Evolutionary conservation across 2,797 vertebrate species (phyloP).

Genomic region (Pseudochromis fuscus): DNA sequence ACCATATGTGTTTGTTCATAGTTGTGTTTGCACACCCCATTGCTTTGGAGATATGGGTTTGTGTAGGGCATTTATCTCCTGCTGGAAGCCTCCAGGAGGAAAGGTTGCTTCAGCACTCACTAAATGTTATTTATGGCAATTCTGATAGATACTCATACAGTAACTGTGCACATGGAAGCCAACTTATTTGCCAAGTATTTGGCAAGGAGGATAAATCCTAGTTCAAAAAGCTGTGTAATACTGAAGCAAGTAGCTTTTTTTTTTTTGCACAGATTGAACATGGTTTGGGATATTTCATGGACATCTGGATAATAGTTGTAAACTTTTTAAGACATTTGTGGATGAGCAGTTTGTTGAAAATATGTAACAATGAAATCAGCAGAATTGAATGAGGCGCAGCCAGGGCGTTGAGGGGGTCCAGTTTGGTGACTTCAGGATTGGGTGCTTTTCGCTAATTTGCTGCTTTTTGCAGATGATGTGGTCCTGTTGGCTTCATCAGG

Average conservation of each 20-base stretch:
- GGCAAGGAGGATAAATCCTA: conserved; percentile 64
- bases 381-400: no score
- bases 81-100: conserved; percentile 42
- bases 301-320: no score
- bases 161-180: conserved; percentile 59
- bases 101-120: conserved; percentile 54
- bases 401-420: no score
- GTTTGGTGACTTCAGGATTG: no score
- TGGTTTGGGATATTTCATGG: conserved; percentile 33
- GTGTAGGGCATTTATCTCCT: conserved; percentile 48
- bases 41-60: conserved; percentile 38
- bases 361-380: conserved; percentile 8
- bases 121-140: conserved; percentile 71
- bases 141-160: conserved; percentile 67
- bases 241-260: conserved; percentile 23
- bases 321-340: conserved; percentile 14
- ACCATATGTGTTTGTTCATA: conserved; percentile 35
- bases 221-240: conserved; percentile 50
- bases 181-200: conserved; percentile 60
- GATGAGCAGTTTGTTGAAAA: conserved; percentile 35
- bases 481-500: no score
- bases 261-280: conserved; percentile 23
- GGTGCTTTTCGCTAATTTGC: no score
- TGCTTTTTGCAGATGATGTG: no score
- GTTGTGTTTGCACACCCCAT: conserved; percentile 64